These are phyloP conservation scores for Valencia hispanica DNA, from an alignment of 2,797 vertebrate species.

Conservation along the genomic window DNA sequence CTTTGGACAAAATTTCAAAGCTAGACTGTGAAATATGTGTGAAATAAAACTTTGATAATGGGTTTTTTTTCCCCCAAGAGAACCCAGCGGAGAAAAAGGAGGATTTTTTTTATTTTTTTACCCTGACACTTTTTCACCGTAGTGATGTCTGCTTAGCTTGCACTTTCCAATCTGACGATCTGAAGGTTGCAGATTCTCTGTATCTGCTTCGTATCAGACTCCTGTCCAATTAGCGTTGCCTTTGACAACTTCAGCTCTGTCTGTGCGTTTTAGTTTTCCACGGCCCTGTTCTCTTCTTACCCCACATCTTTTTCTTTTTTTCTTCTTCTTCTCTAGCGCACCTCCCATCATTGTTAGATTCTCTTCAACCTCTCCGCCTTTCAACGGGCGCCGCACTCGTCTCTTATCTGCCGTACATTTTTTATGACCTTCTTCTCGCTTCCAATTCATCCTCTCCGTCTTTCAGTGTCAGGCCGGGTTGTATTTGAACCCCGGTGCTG, in stretches of 20 bases:
- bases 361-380: conserved; percentile 22
- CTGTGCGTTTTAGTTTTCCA: conserved; percentile 15
- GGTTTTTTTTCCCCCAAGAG: background rate
- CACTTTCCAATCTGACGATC: conserved; percentile 43
- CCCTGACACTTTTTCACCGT: background rate
- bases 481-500: background rate
- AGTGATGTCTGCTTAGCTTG: conserved; percentile 20
- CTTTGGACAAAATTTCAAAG: background rate
- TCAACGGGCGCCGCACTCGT: conserved; percentile 3
- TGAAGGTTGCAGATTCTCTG: conserved; percentile 42
- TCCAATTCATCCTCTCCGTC: conserved; percentile 10
- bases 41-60: background rate
- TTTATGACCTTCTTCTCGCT: conserved; percentile 31
- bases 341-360: background rate
- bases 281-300: background rate
- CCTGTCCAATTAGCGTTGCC: conserved; percentile 50
- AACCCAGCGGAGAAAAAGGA: background rate
- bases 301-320: background rate
- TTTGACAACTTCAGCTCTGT: conserved; percentile 45
- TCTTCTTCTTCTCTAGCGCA: background rate
- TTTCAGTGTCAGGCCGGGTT: conserved; percentile 18
- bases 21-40: background rate
- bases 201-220: conserved; percentile 29
- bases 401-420: conserved; percentile 32
- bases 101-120: background rate